phyloP scores from a whole-genome alignment of 2,113 vertebrate genomes.

The Stictonetta naevosa region DNA sequence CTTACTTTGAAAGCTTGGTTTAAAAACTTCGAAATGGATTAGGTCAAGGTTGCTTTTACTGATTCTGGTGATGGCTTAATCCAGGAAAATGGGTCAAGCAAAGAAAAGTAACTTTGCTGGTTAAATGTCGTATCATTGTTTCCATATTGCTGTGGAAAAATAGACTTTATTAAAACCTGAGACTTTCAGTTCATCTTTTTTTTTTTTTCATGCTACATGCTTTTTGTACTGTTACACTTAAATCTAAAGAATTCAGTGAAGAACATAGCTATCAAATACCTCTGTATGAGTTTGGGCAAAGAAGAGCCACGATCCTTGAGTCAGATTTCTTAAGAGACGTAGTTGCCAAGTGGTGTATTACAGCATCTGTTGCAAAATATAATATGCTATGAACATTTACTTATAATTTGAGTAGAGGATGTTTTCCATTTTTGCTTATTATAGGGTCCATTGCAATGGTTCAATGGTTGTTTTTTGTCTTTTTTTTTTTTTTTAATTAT shows the following conservation, averaged over 20 bases:
- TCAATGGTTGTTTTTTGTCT: not conserved
- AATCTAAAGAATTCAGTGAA: not conserved
- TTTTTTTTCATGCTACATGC: not conserved
- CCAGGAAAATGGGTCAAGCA: not conserved
- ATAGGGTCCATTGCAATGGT: not conserved
- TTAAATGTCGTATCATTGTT: not conserved
- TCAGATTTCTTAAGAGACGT: not conserved
- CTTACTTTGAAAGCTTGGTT: not conserved
- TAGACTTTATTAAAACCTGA: not conserved
- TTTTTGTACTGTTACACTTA: not conserved
- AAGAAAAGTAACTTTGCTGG: not conserved
- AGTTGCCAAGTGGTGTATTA: not conserved
- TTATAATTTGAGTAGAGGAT: not conserved
- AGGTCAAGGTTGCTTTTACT: not conserved
- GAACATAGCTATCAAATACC: not conserved
- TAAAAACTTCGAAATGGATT: not conserved
- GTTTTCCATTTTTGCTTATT: not conserved
- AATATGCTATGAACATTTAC: not conserved
- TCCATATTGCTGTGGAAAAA: not conserved
- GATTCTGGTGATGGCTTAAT: not conserved
- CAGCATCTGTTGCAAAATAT: not conserved
- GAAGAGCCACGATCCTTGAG: not conserved
- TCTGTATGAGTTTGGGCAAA: not conserved
- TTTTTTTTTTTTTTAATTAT: not conserved
- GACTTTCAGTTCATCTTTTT: not conserved